Evolutionary conservation across 64 coral and sea anemone species (phyloP).

Genomic region (Stichodactyla helianthus): DNA sequence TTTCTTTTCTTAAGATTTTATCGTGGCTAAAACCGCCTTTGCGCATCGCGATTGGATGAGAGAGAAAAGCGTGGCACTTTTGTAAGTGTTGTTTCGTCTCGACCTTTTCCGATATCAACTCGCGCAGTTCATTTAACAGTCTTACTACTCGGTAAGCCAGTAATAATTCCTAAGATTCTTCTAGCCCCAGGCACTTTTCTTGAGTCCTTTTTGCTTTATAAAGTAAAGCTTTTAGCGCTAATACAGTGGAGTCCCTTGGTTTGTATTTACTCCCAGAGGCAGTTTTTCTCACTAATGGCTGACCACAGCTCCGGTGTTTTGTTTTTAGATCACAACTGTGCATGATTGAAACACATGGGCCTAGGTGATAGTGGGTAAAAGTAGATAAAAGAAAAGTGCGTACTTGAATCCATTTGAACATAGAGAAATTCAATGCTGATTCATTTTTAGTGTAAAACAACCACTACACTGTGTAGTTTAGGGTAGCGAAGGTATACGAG

Average conservation of each 20-base stretch:
- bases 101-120: not conserved
- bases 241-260: not conserved
- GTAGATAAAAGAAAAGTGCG: not conserved
- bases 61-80: not conserved
- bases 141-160: not conserved
- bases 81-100: constrained; percentile 1
- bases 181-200: constrained; percentile 1
- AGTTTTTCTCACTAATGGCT: not conserved
- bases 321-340: not conserved
- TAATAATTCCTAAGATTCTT: not conserved
- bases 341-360: not conserved
- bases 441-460: no score
- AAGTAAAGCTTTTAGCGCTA: constrained; percentile 8
- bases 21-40: not conserved
- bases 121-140: constrained; percentile 9
- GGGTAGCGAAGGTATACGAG: no score
- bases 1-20: constrained; percentile 9
- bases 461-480: no score
- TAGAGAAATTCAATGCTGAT: not conserved
- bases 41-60: not conserved
- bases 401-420: not conserved
- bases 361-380: not conserved
- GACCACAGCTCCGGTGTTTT: not conserved
- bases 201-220: not conserved
- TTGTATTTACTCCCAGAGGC: not conserved